phyloP scores from a whole-genome alignment of 2,888 invertebrate genomes.

The Aphelenchoides bicaudatus region DNA sequence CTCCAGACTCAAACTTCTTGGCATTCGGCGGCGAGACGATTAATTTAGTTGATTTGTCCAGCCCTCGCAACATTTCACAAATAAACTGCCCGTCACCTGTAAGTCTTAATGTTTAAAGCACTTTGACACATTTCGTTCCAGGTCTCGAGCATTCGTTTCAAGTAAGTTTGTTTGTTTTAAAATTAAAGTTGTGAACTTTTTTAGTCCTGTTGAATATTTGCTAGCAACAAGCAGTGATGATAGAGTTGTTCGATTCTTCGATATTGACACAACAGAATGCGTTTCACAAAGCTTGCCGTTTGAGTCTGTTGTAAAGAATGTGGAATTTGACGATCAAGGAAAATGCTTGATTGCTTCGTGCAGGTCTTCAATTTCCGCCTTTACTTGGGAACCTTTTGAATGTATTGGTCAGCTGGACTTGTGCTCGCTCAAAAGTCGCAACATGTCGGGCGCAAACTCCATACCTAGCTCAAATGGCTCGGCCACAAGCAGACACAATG shows the following conservation, averaged over 20 bases:
- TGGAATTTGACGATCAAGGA: conserved; percentile 31
- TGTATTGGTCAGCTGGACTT: conserved; percentile 7
- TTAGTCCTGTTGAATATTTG: conserved; percentile 38
- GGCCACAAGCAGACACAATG: neutral
- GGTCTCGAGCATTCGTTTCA: too few species aligned
- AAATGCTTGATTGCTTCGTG: conserved; percentile 25
- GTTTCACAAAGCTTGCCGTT: conserved; percentile 34
- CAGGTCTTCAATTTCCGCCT: conserved; percentile 17
- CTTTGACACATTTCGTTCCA: neutral
- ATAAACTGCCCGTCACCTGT: conserved; percentile 14
- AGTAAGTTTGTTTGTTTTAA: neutral
- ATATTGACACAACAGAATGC: conserved; percentile 36
- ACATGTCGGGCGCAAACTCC: neutral
- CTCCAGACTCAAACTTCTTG: conserved; percentile 22
- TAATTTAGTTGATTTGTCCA: conserved; percentile 19
- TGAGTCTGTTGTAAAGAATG: conserved; percentile 19
- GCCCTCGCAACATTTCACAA: conserved; percentile 8
- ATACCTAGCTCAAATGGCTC: conserved; percentile 1
- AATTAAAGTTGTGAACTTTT: conserved; percentile 27
- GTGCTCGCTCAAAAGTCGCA: neutral
- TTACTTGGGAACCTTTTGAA: conserved; percentile 24
- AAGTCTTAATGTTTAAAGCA: too few species aligned
- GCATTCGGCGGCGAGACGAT: conserved; percentile 22
- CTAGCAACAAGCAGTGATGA: conserved; percentile 31
- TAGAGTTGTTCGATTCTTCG: conserved; percentile 38